Percentiles rank a stretch among this genome's conserved stretches.
Evolutionary conservation across 2,113 vertebrate species (phyloP).

Genomic region (Desmodus rotundus): DNA sequence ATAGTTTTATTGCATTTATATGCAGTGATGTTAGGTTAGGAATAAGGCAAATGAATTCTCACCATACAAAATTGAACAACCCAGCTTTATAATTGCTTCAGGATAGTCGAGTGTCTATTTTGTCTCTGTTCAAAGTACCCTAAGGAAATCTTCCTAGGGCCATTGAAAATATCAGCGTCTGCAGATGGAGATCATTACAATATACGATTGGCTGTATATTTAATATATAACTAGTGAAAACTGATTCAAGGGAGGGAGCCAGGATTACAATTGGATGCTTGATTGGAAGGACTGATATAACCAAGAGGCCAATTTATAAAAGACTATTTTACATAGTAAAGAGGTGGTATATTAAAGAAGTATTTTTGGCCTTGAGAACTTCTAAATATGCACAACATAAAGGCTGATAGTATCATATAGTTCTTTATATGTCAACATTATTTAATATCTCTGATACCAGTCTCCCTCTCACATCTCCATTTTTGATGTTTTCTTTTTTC

Average conservation of each 20-base stretch:
- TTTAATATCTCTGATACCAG: background rate
- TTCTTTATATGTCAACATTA: constrained; percentile 48
- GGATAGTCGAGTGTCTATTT: constrained; percentile 69
- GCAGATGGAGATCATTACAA: constrained; percentile 74
- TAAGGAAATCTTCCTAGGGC: constrained; percentile 73
- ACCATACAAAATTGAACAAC: constrained; percentile 71
- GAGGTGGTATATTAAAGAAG: constrained; percentile 35
- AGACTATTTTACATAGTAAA: constrained; percentile 66
- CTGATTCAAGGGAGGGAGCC: constrained; percentile 63
- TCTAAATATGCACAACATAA: constrained; percentile 43
- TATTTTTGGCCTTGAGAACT: constrained; percentile 55
- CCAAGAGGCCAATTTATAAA: constrained; percentile 65
- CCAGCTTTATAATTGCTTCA: constrained; percentile 72
- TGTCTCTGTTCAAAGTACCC: constrained; percentile 74
- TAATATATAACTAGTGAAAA: constrained; percentile 69
- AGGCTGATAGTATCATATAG: constrained; percentile 39
- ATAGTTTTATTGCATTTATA: constrained; percentile 64
- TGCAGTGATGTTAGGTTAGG: constrained; percentile 59
- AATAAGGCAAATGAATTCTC: constrained; percentile 71
- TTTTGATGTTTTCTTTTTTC: background rate
- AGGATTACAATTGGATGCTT: constrained; percentile 65
- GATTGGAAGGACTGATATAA: constrained; percentile 67
- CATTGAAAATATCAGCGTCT: constrained; percentile 68
- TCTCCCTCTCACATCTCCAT: background rate
- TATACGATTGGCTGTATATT: constrained; percentile 67